Base-by-base conservation (phyloP, 1,140 invertebrate genomes). In the Phortica variegata region DNA sequence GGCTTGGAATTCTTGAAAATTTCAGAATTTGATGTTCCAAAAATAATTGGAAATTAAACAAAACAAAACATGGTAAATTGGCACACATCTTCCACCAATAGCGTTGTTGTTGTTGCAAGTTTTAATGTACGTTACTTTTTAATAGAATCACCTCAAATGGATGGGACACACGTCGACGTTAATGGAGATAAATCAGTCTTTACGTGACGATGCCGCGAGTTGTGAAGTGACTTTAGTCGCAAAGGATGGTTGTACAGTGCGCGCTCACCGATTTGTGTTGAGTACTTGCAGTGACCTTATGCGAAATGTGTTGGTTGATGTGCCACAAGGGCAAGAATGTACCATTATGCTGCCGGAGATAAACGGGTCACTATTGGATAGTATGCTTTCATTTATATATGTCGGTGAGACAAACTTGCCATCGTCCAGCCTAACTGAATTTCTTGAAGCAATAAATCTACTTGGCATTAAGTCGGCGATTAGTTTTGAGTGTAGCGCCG, bases 161-260 rank as follows among this genome's bases (percentile, higher is more conserved):
- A 75, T 75, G 72, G 72, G 68, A n/a, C 72, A 75, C 47, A 56
- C 68, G 43, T 60, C 60, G 49, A 75, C 72, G 17, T 68, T 75
- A 42, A 65, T 74, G 52, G 72, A 75, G 40, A 72, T 75, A 31
- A 68, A 75, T 39, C 61, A 62, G 13, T 48, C 54, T 20, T 45
- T 75, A n/a, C 63, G 60, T 2, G 54, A 59, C 26, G 66, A 68
- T 47, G 52, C 44, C 19, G 46, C 65, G 23, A 60, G 49, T 20
- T 74, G 68, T 45, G 72, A 75, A 34, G 72, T 75, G 10, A 50
- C 68, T 12, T 45, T 75, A 20, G 65, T 62, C 46, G 61, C 62
- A 41, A 70, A 61, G 47, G 65, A 68, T 43, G 72, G 65, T 6
- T 42, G 55, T n/a, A 63, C 54, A 23, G 65, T 73, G 6, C 62